phyloP scores from a whole-genome alignment of 2,113 vertebrate genomes.

The Phalacrocorax brasilianus region DNA sequence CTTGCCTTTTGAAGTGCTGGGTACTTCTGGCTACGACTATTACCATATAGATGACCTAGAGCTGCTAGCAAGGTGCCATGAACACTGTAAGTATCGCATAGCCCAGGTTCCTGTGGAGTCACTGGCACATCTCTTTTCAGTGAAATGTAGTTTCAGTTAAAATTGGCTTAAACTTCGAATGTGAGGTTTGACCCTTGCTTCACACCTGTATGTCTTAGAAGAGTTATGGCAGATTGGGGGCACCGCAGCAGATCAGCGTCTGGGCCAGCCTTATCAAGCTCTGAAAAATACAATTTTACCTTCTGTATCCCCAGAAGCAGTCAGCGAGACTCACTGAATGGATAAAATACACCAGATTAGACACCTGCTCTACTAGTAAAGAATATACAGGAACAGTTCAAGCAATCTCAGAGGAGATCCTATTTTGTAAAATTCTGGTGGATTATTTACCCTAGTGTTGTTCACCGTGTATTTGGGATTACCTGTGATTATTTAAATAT shows the following conservation, averaged over 20 bases:
- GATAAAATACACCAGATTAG: background rate
- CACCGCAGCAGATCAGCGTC: background rate
- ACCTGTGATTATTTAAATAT: background rate
- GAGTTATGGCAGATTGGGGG: background rate
- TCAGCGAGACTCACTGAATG: background rate
- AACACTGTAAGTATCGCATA: constrained; percentile 75
- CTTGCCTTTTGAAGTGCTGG: constrained; percentile 85
- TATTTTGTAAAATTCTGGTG: background rate
- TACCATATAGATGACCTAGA: constrained; percentile 85
- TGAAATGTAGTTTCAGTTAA: background rate
- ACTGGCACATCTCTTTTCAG: background rate
- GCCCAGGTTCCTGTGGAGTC: background rate
- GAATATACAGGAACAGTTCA: background rate
- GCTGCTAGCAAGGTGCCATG: constrained; percentile 80
- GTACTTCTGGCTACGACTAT: constrained; percentile 85
- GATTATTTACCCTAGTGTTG: background rate
- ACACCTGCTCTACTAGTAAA: background rate
- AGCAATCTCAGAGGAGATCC: background rate
- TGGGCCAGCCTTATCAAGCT: background rate
- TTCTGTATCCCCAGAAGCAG: background rate
- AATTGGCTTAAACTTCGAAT: background rate
- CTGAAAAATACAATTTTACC: background rate
- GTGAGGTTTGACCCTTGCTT: background rate
- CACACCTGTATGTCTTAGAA: background rate
- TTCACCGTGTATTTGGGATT: background rate